Evolutionary conservation across 2,113 vertebrate species (phyloP).

Genomic region (Suncus etruscus): DNA sequence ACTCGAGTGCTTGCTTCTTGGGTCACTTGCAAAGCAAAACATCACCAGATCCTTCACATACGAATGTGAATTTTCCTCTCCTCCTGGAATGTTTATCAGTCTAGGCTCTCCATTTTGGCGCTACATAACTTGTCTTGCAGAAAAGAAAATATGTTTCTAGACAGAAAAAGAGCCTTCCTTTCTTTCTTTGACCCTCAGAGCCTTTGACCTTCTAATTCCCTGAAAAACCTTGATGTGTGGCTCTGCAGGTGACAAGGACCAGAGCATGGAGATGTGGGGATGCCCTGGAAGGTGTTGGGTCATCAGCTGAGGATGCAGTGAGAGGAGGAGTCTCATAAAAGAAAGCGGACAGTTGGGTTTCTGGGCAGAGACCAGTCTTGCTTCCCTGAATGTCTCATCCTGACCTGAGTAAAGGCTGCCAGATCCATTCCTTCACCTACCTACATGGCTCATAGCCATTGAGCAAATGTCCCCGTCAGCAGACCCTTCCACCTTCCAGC

Average conservation of each 20-base stretch:
- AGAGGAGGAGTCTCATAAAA: background rate
- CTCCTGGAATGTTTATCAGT: background rate
- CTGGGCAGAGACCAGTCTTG: background rate
- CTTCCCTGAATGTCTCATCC: background rate
- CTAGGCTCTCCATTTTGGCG: background rate
- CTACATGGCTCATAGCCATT: background rate
- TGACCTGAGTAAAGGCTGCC: fast-evolving
- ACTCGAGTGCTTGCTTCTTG: background rate
- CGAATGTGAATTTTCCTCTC: slow-evolving; percentile 36
- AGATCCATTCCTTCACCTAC: no score
- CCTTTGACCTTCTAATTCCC: slow-evolving; percentile 22
- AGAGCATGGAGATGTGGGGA: background rate
- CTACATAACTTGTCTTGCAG: background rate
- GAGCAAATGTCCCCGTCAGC: background rate
- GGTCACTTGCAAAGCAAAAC: slow-evolving; percentile 45
- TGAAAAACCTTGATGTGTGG: background rate
- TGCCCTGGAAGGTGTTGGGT: background rate
- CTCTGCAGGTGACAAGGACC: slow-evolving; percentile 2
- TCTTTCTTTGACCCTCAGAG: background rate
- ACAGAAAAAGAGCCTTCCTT: background rate
- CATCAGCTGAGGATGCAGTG: background rate
- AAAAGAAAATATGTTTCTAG: slow-evolving; percentile 19
- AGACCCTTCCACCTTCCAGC: no score
- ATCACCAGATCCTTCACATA: slow-evolving; percentile 7
- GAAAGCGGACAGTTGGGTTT: background rate